Evolutionary conservation across 2,797 vertebrate genomes (phyloP).

Genomic region (Rhincodon typus): DNA sequence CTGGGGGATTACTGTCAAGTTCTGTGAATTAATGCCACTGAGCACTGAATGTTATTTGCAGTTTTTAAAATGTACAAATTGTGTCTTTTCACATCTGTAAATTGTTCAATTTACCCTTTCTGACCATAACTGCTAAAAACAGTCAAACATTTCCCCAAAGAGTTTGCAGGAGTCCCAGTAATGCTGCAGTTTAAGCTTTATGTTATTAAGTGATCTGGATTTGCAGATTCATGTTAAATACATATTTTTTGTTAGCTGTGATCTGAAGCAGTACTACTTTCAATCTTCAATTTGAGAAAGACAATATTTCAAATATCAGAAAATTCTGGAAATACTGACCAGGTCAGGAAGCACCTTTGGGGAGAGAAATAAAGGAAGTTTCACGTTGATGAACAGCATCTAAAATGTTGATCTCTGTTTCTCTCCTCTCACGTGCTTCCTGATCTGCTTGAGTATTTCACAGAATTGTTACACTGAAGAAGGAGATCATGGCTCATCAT

Average conservation of each 20-base stretch:
- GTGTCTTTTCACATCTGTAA: slow-evolving; percentile 3
- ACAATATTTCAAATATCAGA: background rate
- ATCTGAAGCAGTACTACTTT: background rate
- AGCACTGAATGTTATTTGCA: slow-evolving; percentile 23
- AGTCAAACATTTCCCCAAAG: slow-evolving; percentile 11
- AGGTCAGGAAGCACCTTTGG: background rate
- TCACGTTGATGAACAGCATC: background rate
- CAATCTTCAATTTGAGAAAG: background rate
- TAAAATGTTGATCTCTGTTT: background rate
- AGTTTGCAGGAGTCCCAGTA: slow-evolving; percentile 17
- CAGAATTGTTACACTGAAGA: background rate
- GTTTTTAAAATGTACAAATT: slow-evolving; percentile 25
- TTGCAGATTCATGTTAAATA: slow-evolving; percentile 17
- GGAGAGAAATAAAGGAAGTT: background rate
- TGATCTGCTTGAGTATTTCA: background rate
- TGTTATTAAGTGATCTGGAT: background rate
- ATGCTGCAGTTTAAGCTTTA: background rate
- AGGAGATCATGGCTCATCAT: too few relatives aligned
- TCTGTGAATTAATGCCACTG: slow-evolving; percentile 23
- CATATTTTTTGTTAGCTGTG: background rate
- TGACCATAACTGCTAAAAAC: slow-evolving; percentile 28
- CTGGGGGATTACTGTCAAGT: slow-evolving; percentile 1
- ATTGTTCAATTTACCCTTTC: background rate
- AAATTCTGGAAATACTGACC: background rate
- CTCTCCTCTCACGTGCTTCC: background rate